A percentile compares a stretch with the other conserved stretches of the same genome.
phyloP scores from a whole-genome alignment of 2,888 invertebrate species.

The Toxonevra muliebris region DNA sequence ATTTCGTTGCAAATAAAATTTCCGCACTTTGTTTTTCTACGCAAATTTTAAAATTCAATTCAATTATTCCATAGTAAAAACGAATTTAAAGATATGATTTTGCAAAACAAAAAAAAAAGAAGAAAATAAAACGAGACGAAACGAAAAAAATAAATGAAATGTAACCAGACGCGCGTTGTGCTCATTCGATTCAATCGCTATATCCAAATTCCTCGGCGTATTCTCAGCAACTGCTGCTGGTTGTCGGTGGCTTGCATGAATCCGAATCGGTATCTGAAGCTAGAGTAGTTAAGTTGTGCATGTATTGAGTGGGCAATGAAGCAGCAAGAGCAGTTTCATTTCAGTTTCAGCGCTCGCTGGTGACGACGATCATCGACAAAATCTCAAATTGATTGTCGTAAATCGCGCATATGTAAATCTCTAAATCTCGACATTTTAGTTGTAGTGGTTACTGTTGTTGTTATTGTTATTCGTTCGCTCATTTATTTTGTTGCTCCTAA shows the following conservation, averaged over 20 bases:
- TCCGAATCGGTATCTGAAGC: slow-evolving; percentile 12
- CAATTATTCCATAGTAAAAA: not conserved
- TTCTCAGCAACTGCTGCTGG: slow-evolving; percentile 48
- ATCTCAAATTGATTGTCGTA: no score
- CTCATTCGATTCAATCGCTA: slow-evolving; percentile 19
- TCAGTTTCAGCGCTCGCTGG: no score
- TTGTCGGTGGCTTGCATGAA: slow-evolving; percentile 8
- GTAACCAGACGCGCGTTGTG: slow-evolving; percentile 6
- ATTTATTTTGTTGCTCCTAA: no score
- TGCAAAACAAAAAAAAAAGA: slow-evolving; percentile 9
- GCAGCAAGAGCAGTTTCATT: slow-evolving; percentile 14
- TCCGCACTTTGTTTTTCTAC: slow-evolving; percentile 31
- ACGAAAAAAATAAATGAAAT: slow-evolving; percentile 10
- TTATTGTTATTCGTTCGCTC: no score
- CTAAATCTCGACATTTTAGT: no score
- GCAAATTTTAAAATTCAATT: slow-evolving; percentile 42
- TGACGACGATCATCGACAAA: no score
- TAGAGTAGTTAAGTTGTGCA: slow-evolving; percentile 1
- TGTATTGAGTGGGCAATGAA: slow-evolving; percentile 14
- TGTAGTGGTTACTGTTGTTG: no score
- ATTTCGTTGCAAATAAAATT: slow-evolving; percentile 1
- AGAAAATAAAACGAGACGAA: slow-evolving; percentile 31
- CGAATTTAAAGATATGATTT: not conserved
- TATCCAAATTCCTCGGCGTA: slow-evolving; percentile 56
- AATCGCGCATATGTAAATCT: no score